These are phyloP conservation scores for Parauchenoglanis punctatus DNA, from an alignment of 2,797 vertebrate species.

Conservation along the genomic window DNA sequence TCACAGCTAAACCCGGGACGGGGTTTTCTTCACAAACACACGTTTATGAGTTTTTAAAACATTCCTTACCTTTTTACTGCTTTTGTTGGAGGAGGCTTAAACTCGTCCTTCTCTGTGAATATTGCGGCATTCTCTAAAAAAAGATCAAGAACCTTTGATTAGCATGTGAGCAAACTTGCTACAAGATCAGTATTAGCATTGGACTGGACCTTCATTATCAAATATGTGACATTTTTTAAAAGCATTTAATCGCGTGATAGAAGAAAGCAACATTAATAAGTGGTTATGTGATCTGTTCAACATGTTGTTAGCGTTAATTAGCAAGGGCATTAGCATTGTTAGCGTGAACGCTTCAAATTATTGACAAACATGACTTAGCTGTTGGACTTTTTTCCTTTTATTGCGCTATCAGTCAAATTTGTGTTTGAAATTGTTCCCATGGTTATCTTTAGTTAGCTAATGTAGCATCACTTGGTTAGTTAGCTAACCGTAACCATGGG, in stretches of 20 bases:
- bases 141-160: neutral
- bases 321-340: neutral
- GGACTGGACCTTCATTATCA: neutral
- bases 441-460: neutral
- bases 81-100: slow-evolving; percentile 87
- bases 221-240: neutral
- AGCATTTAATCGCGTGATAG: neutral
- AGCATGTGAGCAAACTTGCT: neutral
- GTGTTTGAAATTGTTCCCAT: neutral
- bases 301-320: neutral
- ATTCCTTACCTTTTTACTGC: slow-evolving; percentile 86
- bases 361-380: neutral
- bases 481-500: neutral
- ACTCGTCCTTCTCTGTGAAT: slow-evolving; percentile 95
- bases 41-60: neutral
- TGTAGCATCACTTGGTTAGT: neutral
- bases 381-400: neutral
- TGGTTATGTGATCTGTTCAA: neutral
- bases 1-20: neutral
- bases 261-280: too few relatives aligned
- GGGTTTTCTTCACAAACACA: neutral
- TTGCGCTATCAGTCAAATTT: neutral
- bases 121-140: slow-evolving; percentile 88
- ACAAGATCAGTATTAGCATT: neutral
- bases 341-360: neutral